Evolutionary conservation across 92 coral and sea anemone genomes (phyloP), one percentile per base, ranked within the genome.

Genomic region (Plumapathes pennacea): DNA sequence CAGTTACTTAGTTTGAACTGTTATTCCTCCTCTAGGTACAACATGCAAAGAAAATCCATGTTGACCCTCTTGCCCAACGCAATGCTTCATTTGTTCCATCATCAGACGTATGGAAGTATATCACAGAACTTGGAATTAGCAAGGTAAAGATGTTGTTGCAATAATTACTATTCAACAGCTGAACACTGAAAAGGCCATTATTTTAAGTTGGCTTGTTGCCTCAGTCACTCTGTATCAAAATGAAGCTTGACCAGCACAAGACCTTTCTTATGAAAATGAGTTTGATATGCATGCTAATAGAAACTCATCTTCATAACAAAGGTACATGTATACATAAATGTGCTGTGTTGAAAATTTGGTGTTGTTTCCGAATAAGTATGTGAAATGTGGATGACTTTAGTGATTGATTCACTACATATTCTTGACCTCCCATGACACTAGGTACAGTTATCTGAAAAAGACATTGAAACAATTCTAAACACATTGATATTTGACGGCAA

Each of bases 401-500:
- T 34, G 9, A 34, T 8, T 34, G 40, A n/a, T 34, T 34, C 8
- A 34, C n/a, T 8, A n/a, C n/a, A 34, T n/a, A 8, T 34, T 33
- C 8, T 30, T 54, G 1, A 4, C 46, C 26, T 5, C 31, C 1
- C 13, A 6, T 29, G 14, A 7, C 12, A 30, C 12, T 20, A 91
- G 97, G 96, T 91, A 51, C 96, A 91, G 44, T 82, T 91, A 14
- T 71, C 96, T 0, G 80, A 87, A 25, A 85, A 80, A 50, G 97
- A 91, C 19, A 92, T 92, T 7, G 96, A 88, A 48, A 92, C 98
- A 42, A 92, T 92, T 30, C 81, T 92, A 19, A 83, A 84, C 52
- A 92, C 98, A 9, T 48, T 92, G 52, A 76, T 88, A 44, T 92
- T 76, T 74, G 98, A 92, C 65, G 98, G 98, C 28, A 88, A 88